phyloP scores from a whole-genome alignment of 1,140 invertebrate species.

The Zaprionus ornatus region DNA sequence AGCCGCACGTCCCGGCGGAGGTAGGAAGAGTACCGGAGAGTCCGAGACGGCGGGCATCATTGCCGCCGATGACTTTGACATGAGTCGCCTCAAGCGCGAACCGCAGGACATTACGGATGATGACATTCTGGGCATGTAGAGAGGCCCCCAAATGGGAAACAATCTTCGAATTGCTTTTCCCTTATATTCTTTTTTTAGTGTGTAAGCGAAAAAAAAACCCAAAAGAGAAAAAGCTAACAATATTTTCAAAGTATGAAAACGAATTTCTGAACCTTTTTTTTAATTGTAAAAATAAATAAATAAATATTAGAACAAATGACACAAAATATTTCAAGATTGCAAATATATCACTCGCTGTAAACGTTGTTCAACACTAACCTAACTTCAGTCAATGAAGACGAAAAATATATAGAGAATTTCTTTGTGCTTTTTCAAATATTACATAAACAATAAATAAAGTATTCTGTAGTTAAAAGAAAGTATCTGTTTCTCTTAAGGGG shows the following conservation, averaged over 20 bases:
- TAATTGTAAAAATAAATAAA: not conserved
- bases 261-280: not conserved
- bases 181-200: not conserved
- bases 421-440: constrained; percentile 2
- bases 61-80: constrained; percentile 58
- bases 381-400: not conserved
- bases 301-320: not conserved
- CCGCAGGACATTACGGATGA: constrained; percentile 51
- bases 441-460: not conserved
- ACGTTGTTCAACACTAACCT: not conserved
- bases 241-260: not conserved
- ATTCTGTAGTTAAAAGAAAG: not conserved
- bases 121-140: constrained; percentile 55
- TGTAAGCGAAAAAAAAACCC: not conserved
- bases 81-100: constrained; percentile 53
- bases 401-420: not conserved
- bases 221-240: too few relatives aligned
- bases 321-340: not conserved
- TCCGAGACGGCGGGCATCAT: constrained; percentile 56
- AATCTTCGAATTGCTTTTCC: not conserved
- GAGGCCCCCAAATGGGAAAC: not conserved
- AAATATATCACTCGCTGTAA: not conserved
- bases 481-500: not conserved
- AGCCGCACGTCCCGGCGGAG: not conserved
- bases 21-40: not conserved